Base-by-base conservation (phyloP, 2,797 vertebrate genomes). In the Characodon lateralis region DNA sequence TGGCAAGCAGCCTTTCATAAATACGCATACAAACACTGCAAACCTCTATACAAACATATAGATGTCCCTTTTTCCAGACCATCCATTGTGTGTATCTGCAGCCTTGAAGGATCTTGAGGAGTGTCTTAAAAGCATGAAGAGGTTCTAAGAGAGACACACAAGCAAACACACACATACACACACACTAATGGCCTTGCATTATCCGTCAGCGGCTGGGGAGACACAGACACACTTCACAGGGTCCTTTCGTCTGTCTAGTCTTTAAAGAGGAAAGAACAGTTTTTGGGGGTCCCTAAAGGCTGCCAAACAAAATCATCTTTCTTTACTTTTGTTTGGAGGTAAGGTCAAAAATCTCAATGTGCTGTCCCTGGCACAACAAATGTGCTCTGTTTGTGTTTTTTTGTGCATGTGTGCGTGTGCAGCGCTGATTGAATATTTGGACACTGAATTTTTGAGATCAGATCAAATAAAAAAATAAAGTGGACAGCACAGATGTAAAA, bases 81-180 rank as follows among this genome's bases (percentile, higher is more conserved):
- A 84, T 86, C 88, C 78, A 90, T 94, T 95, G 91, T 92, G 88
- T 85, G 87, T 89, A 79, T 88, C 83, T 83, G 77, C 79, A 92
- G 93, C 94, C 95, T 95, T 94, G 93, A 94, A 95, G 93, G 92
- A 92, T 90, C 94, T 93, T 85, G 91, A 94, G 89, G 93, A 94
- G 83, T 79, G 83, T 91, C 92, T 96, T 95, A 95, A 96, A 95
- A 96, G 95, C 95, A 92, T 94, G 85, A 93, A 95, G 89, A 91
- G 89, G 80, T 82, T 90, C 81, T 94, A 81, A 93, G 88, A 93
- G 88, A 86, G 89, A 90, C 87, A 88, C 78, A 87, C 87, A 92
- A 78, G 89, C 85, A 91, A 80, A 81, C 83, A 86, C 80, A 89
- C 81, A 87, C 88, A 87, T n/a, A n/a, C 58, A 78, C 81, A 90